A percentile compares a stretch with the other conserved stretches of the same genome.
These are phyloP conservation scores for Meloidogyne hapla DNA, from an alignment of 1,140 invertebrate genomes.

Conservation along the genomic window DNA sequence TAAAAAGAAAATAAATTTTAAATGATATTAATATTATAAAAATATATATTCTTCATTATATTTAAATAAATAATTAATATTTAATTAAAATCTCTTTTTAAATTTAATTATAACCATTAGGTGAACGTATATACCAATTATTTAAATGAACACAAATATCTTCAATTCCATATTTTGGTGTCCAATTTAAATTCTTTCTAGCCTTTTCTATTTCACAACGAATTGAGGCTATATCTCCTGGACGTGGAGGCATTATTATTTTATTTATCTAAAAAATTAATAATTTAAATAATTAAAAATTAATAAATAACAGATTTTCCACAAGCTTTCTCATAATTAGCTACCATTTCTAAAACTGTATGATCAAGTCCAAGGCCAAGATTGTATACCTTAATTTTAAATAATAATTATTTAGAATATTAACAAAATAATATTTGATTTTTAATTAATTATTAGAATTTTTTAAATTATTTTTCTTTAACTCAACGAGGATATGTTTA, in stretches of 20 bases:
- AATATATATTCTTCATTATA: not conserved
- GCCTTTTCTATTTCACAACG: constrained; percentile 2
- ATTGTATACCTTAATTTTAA: constrained; percentile 1
- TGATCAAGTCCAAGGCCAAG: not conserved
- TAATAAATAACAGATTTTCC: not conserved
- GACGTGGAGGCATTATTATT: constrained; percentile 5
- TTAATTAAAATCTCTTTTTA: not conserved
- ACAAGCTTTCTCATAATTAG: constrained; percentile 1
- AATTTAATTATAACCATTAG: not conserved
- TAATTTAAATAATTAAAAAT: not conserved
- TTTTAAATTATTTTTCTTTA: too few relatives aligned
- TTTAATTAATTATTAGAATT: too few relatives aligned
- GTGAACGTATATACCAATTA: not conserved
- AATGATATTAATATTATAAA: too few relatives aligned
- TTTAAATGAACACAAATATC: not conserved
- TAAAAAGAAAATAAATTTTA: too few relatives aligned
- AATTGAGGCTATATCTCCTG: not conserved
- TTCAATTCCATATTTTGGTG: constrained; percentile 1
- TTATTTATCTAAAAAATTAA: constrained; percentile 7
- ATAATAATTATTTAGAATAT: not conserved
- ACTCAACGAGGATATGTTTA: too few relatives aligned
- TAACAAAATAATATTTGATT: not conserved
- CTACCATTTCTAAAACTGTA: not conserved
- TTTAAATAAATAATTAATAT: not conserved
- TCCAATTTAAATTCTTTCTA: not conserved